Evolutionary conservation across 2,113 vertebrate species (phyloP), one percentile per base, ranked within the genome.

Genomic region (Scortum barcoo): DNA sequence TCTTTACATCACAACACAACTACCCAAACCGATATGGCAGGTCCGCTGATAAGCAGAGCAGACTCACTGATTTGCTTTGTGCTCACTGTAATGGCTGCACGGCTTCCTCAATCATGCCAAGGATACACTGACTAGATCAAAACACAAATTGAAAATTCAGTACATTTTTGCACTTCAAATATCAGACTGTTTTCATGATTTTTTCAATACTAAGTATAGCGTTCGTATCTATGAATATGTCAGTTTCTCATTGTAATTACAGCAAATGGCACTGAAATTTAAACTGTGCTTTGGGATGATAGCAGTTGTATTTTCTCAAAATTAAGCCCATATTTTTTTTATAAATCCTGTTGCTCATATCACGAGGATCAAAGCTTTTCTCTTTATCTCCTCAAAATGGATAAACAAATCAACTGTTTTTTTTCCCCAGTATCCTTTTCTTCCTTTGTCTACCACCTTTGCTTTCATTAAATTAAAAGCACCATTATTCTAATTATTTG

Each of bases 1-100:
- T 90, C 89, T 89, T 92, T 93, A 93, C 94, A 93, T 95, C 92
- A 94, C 89, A 88, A 84, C 92, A 89, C 91, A 89, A 93, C 91
- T 91, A 89, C 86, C 91, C 83, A 91, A 93, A 93, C 92, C 93
- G 94, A 95, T 95, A 93, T 84, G 89, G 89, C 86, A 82, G 89
- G 76, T 84, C 84, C 70, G 69, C 88, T 71, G 93, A 95, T 95
- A 95, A 95, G 92, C 89, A 86, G 78, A 88, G 88, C 86, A 88
- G 85, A 89, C 85, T 90, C 89, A 89, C 84, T 89, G 91, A 84
- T 93, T 89, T 83, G 82, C 91, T 93, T 93, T 93, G 88, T 92
- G 91, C 89, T 90, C 86, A 78, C 74, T 90, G 84, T 93, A 89
- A 92, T 83, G 85, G 87, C 91, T 88, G 84, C 86, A 84, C 78